Evolutionary conservation across 2,113 vertebrate genomes (phyloP), one percentile per base, ranked within the genome.

Genomic region (Anguilla rostrata): DNA sequence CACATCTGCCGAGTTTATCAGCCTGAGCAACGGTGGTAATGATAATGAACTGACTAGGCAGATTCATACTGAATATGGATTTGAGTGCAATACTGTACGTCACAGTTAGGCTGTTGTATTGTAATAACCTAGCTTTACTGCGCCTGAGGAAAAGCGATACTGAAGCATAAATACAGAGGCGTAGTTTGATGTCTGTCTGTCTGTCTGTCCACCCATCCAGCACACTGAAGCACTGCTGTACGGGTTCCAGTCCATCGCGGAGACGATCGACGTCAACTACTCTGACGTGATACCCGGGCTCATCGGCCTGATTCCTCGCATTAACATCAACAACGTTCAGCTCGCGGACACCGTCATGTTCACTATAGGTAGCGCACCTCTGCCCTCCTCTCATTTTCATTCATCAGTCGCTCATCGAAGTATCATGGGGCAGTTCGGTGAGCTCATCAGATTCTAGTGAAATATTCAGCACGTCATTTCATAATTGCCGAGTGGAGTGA

Each of bases 291-390:
- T 99, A 90, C 98, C 98, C 0, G 98, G 98, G 15, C 96, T 99
- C 87, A 99, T 99, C 1, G 98, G 98, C 80, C 97, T 99, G 91
- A 99, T 99, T 90, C 98, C 98, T 39, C 95, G 98, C 84, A 99
- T 99, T 94, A 99, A 92, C 94, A 99, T 99, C 95, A 99, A 97
- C 95, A 99, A 99, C 0, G 97, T 99, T 88, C 98, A 99, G 91
- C 97, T 99, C 40, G 98, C 98, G 0, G 98, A 99, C 92, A 99
- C 98, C 0, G 98, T 99, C 92, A 99, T 99, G 98, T 99, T 99
- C 94, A 99, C 98, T n/a, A 99, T 99, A 0, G 98, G 98, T 99
- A 93, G 84, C 84, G 39, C 16, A 49, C 78, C 0, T 0, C 0
- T 0, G 0, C 39, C 60, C 12, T 46, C 26, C 53, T 22, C 6